A percentile compares a stretch with the other conserved stretches of the same genome.
These are phyloP conservation scores for Noctua pronuba DNA, from an alignment of 2,888 invertebrate genomes.

Conservation along the genomic window DNA sequence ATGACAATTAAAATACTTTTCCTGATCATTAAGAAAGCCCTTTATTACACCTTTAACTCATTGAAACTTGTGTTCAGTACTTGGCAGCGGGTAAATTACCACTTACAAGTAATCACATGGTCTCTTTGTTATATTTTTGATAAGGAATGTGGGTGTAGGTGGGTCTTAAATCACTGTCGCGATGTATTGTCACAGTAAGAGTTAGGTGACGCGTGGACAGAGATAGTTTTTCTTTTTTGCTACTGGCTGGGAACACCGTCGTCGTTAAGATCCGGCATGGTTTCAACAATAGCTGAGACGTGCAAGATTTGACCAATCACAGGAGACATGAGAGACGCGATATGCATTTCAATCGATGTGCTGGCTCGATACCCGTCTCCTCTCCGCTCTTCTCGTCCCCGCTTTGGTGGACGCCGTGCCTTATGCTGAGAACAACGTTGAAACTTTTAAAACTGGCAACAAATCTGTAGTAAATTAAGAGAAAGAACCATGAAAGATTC, in stretches of 20 bases:
- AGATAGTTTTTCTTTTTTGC: not conserved
- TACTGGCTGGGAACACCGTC: not conserved
- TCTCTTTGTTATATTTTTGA: conserved; percentile 76
- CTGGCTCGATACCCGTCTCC: not conserved
- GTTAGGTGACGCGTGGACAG: not conserved
- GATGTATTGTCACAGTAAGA: conserved; percentile 41
- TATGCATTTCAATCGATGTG: not conserved
- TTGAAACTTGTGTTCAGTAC: conserved; percentile 24
- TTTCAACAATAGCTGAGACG: not conserved
- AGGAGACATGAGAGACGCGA: not conserved
- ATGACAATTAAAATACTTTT: conserved; percentile 55
- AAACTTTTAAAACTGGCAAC: not conserved
- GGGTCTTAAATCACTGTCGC: conserved; percentile 69
- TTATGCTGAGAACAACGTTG: not conserved
- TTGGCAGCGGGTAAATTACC: conserved; percentile 68
- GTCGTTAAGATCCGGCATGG: not conserved
- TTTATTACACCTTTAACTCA: conserved; percentile 26
- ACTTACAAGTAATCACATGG: conserved; percentile 71
- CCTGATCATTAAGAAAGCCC: conserved; percentile 41
- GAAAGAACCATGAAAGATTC: not conserved
- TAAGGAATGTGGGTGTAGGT: conserved; percentile 74
- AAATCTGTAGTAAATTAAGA: not conserved
- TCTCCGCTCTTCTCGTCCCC: not conserved
- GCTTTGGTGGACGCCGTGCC: not conserved
- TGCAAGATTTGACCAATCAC: not conserved